Evolutionary conservation across 2,113 vertebrate species (phyloP).

Genomic region (Platichthys flesus): DNA sequence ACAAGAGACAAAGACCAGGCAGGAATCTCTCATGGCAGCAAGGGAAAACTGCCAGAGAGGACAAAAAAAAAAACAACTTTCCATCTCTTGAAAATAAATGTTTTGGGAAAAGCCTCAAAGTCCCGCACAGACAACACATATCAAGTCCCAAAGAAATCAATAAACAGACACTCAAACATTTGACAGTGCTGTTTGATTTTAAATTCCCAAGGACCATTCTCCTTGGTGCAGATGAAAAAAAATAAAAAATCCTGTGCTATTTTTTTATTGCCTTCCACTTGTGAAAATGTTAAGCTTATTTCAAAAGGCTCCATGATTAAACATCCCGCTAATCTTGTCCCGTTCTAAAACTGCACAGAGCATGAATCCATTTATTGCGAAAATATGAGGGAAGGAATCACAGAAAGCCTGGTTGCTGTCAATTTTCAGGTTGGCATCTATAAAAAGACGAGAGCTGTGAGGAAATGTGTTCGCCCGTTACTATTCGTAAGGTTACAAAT

Average conservation of each 20-base stretch:
- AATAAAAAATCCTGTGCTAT: conserved; percentile 42
- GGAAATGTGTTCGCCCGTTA: conserved; percentile 7
- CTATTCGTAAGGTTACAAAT: conserved; percentile 27
- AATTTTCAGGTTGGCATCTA: conserved; percentile 34
- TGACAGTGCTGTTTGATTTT: conserved; percentile 49
- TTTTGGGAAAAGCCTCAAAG: conserved; percentile 48
- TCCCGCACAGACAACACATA: conserved; percentile 31
- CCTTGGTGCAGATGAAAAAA: conserved; percentile 23
- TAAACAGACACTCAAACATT: conserved; percentile 46
- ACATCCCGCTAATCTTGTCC: conserved; percentile 67
- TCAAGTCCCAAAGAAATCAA: conserved; percentile 55
- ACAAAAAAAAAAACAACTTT: conserved; percentile 13
- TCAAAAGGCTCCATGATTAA: conserved; percentile 71
- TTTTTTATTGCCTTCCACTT: conserved; percentile 16
- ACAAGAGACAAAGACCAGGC: conserved; percentile 57
- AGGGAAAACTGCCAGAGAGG: conserved; percentile 43
- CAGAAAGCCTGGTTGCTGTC: conserved; percentile 17
- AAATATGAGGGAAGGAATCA: conserved; percentile 22
- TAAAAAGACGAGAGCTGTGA: background rate
- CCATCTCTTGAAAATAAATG: conserved; percentile 35
- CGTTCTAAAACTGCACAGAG: conserved; percentile 54
- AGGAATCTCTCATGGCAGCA: conserved; percentile 53
- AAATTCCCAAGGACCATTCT: conserved; percentile 32
- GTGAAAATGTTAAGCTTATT: conserved; percentile 66
- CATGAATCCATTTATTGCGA: conserved; percentile 57